Evolutionary conservation across 2,113 vertebrate species (phyloP), one percentile per base, ranked within the genome.

Genomic region (Noctilio leporinus): DNA sequence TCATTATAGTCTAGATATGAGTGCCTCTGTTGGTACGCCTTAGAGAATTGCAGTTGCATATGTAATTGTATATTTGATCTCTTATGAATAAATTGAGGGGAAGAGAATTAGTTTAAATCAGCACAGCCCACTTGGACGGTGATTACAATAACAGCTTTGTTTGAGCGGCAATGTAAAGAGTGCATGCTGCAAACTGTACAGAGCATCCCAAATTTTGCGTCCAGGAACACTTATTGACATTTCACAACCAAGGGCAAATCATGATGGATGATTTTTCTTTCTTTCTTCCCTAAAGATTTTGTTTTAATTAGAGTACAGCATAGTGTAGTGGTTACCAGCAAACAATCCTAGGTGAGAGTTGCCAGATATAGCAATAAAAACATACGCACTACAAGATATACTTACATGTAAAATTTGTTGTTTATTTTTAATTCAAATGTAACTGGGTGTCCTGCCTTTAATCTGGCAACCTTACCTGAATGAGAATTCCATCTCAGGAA

Each of bases 1-100:
- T 96, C 96, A 95, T 96, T 96, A 96, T 94, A 94, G 87, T 73
- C 78, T 90, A 64, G 84, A 81, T 76, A 53, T 88, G 55, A 91
- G 83, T 90, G 89, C 62, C 88, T 97, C 78, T 59, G 72, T 77
- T 73, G 72, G 33, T 45, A 77, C 75, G 76, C 55, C 76, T 70
- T 77, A 43, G 94, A 87, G 86, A 94, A 53, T 30, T n/a, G 22
- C 49, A 92, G 49, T 92, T 59, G 75, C 73, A 70, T 64, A 49
- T 90, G 65, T 70, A 94, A 95, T 92, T 86, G 90, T 90, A 92
- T 43, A 95, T 94, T 95, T 96, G 84, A 95, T 92, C 88, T 96
- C 85, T 83, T 83, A 88, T 28, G n/a, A 93, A 95, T 91, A 93
- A 97, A 95, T 22, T 26, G 55, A 70, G 76, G n/a, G 78, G 38